Evolutionary conservation across 2,888 invertebrate species (phyloP).

Genomic region (Gymnocheta viridis): DNA sequence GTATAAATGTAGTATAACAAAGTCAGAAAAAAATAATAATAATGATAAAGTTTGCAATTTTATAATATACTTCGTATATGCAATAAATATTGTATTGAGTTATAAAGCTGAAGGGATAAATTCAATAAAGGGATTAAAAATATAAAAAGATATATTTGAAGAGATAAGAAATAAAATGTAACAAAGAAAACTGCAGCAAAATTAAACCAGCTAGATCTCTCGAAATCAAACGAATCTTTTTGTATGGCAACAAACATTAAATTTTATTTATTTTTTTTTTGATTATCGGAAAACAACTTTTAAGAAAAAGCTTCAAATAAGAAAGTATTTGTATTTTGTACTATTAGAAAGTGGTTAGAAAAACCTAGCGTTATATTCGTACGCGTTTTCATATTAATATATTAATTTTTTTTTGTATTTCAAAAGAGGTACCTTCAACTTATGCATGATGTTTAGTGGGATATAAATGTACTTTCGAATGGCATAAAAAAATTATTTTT

Average conservation of each 20-base stretch:
- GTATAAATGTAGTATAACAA: conserved; percentile 51
- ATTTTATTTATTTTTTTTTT: no score
- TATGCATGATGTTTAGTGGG: no score
- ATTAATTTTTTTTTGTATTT: no score
- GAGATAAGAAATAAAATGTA: not conserved
- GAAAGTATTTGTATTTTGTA: no score
- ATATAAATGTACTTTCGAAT: no score
- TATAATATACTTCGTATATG: not conserved
- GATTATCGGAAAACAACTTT: no score
- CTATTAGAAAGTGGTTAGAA: no score
- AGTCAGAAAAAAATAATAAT: conserved; percentile 28
- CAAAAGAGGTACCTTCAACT: no score
- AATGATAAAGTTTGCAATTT: conserved; percentile 19
- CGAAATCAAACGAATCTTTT: not conserved
- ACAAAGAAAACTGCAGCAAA: not conserved
- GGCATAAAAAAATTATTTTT: no score
- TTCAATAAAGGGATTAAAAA: conserved; percentile 42
- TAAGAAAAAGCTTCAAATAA: no score
- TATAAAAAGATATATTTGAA: not conserved
- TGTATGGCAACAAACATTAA: not conserved
- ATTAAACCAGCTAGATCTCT: not conserved
- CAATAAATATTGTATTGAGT: conserved; percentile 1
- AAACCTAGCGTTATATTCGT: no score
- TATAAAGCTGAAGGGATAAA: conserved; percentile 26
- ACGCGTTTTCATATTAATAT: no score